These are phyloP conservation scores for Archegozetes longisetosus DNA, from an alignment of 1,140 invertebrate genomes.

Conservation along the genomic window DNA sequence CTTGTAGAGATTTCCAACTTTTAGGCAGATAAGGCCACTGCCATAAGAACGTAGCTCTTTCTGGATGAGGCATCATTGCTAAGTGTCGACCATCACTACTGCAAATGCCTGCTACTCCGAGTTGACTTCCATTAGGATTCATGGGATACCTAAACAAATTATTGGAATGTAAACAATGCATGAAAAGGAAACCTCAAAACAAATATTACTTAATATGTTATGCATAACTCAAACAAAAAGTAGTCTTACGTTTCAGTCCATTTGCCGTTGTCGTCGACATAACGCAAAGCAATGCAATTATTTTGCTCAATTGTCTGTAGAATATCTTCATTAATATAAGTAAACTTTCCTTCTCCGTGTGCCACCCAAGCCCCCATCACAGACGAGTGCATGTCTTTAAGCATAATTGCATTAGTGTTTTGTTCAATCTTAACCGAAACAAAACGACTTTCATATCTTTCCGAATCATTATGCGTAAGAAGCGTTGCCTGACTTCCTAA, in stretches of 20 bases:
- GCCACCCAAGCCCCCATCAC: constrained; percentile 84
- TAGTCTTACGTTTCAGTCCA: constrained; percentile 41
- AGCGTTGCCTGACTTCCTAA: constrained; percentile 41
- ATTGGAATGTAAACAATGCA: too few species aligned
- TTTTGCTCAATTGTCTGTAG: constrained; percentile 39
- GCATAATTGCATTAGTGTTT: constrained; percentile 57
- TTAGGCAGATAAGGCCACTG: constrained; percentile 60
- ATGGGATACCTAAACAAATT: constrained; percentile 52
- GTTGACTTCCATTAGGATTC: constrained; percentile 81
- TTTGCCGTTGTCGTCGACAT: constrained; percentile 58
- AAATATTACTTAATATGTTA: neutral
- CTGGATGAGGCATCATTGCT: constrained; percentile 96
- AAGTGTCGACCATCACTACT: constrained; percentile 78
- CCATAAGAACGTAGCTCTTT: constrained; percentile 61
- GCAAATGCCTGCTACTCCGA: constrained; percentile 70
- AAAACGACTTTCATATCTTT: constrained; percentile 81
- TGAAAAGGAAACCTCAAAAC: neutral
- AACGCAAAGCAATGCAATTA: constrained; percentile 55
- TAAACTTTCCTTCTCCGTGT: constrained; percentile 79
- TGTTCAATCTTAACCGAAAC: constrained; percentile 56
- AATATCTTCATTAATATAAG: constrained; percentile 34
- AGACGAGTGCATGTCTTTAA: constrained; percentile 64
- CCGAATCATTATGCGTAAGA: constrained; percentile 69
- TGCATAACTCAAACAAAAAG: neutral
- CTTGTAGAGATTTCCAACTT: constrained; percentile 28